These are phyloP conservation scores for Orussus abietinus DNA, from an alignment of 1,140 invertebrate species.

Conservation along the genomic window DNA sequence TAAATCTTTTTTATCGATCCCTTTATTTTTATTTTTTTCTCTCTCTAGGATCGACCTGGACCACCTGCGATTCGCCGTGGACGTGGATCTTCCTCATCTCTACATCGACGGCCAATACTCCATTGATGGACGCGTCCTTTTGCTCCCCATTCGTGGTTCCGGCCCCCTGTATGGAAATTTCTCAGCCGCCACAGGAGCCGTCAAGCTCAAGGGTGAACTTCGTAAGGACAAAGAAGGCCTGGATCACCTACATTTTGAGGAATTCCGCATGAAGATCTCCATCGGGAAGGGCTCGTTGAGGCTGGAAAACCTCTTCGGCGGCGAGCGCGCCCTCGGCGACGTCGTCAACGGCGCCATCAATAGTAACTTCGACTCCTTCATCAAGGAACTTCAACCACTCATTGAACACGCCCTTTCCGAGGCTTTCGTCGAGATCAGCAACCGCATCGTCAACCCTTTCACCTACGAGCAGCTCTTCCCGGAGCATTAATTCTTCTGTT, in stretches of 20 bases:
- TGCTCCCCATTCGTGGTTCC: constrained; percentile 60
- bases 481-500: constrained; percentile 17
- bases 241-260: constrained; percentile 54
- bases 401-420: constrained; percentile 56
- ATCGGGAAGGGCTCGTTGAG: constrained; percentile 57
- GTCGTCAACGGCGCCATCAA: constrained; percentile 63
- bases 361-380: constrained; percentile 58
- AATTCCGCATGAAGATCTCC: constrained; percentile 54
- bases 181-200: constrained; percentile 55
- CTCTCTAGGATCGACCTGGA: constrained; percentile 51
- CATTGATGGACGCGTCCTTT: constrained; percentile 59
- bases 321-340: constrained; percentile 53
- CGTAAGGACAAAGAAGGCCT: constrained; percentile 48
- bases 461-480: constrained; percentile 60
- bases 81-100: constrained; percentile 57
- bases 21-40: constrained; percentile 13
- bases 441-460: constrained; percentile 56
- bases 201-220: constrained; percentile 50
- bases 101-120: constrained; percentile 59
- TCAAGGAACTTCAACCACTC: constrained; percentile 57
- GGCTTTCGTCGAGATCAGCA: constrained; percentile 56
- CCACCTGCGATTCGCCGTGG: constrained; percentile 48
- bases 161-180: constrained; percentile 62
- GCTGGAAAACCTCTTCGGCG: constrained; percentile 64
- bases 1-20: too few species aligned